Evolutionary conservation across 2,888 invertebrate species (phyloP), one percentile per base, ranked within the genome.

Genomic region (Callyntrura guangdongensis): DNA sequence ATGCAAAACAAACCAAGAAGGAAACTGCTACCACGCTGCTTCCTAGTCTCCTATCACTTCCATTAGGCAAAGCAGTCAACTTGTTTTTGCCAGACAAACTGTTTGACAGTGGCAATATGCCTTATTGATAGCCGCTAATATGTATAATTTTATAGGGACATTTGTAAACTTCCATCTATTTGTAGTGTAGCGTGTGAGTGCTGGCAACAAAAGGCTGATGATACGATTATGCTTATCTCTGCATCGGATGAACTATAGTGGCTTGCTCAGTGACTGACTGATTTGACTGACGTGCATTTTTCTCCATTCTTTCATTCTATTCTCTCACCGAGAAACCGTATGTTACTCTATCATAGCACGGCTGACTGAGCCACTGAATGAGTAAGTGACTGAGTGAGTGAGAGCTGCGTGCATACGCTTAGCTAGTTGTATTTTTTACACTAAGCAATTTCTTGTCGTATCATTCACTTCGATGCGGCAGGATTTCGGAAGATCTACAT

Each of bases 181-280:
- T 36, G 36, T 36, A 36, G 36, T 36, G 2, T 36, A 36, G 36
- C 6, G 36, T 36, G 36, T 36, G 36, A 36, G 36, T 36, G 36
- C 36, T 36, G 36, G 36, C 36, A 36, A 45, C 14, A 74, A 74
- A 74, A 74, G 45, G 74, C 20, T 36, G n/a, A 20, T 64, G 20
- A 17, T 88, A 83, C 88, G 88, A 88, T 88, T 88, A 88, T 74
- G 88, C 72, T 83, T 81, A 81, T 87, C 88, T 88, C 22, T 20
- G 64, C 77, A 77, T 77, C 77, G 77, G 77, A 86, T 86, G 86
- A 86, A 77, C 77, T 25, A 67, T 67, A 83, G 67, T 47, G 12
- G 64, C 8, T 59, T 47, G 83, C 67, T 67, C 25, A 64, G 45
- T 88, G 67, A 83, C 88, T 72, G 82, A 72, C 88, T 82, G 74